phyloP scores from a whole-genome alignment of 1,140 invertebrate genomes.

The Zophobas morio region DNA sequence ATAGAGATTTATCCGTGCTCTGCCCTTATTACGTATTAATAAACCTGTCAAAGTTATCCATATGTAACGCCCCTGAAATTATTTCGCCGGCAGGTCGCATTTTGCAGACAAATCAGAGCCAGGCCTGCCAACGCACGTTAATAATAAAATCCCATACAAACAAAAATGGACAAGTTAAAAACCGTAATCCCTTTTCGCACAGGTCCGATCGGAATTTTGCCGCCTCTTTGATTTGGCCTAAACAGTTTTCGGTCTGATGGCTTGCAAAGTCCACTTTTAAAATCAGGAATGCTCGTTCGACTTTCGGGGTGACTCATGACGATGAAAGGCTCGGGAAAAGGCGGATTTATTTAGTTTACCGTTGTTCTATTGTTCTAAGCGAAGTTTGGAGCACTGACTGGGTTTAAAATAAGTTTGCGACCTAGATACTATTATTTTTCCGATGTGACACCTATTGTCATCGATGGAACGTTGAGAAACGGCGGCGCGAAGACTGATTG shows the following conservation, averaged over 20 bases:
- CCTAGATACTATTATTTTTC: background rate
- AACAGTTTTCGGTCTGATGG: constrained; percentile 23
- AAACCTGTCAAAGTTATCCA: constrained; percentile 13
- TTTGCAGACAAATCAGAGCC: background rate
- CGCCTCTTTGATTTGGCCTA: constrained; percentile 27
- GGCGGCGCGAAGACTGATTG: too few relatives aligned
- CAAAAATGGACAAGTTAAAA: constrained; percentile 2
- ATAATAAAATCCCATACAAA: constrained; percentile 18
- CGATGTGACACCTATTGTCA: background rate
- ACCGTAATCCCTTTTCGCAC: constrained; percentile 9
- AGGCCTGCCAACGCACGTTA: background rate
- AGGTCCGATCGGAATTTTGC: background rate
- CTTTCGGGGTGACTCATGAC: constrained; percentile 14
- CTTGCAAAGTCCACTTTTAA: constrained; percentile 25
- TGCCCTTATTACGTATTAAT: constrained; percentile 11
- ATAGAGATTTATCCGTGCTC: constrained; percentile 2
- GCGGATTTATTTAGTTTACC: constrained; percentile 16
- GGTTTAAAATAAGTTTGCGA: constrained; percentile 12
- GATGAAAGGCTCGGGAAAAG: constrained; percentile 11
- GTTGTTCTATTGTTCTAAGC: constrained; percentile 4
- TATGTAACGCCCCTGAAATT: constrained; percentile 3
- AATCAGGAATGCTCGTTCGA: constrained; percentile 12
- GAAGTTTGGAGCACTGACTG: background rate
- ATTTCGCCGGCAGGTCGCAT: background rate
- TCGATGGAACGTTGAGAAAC: background rate